Base-by-base conservation (phyloP, 2,113 vertebrate species). In the Callionymus lyra region DNA sequence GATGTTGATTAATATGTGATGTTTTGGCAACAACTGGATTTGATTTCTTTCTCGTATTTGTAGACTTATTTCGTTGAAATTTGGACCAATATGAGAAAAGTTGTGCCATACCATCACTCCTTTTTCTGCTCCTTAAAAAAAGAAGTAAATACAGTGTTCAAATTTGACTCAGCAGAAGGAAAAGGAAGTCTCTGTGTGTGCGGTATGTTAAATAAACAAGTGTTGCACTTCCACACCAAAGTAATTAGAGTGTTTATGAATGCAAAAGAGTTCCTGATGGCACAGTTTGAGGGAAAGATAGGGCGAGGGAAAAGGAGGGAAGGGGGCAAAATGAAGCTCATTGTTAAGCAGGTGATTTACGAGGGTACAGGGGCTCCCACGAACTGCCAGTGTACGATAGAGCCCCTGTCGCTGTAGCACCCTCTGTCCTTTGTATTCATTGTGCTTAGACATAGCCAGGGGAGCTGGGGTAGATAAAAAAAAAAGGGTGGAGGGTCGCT, bases 311-410 rank as follows among this genome's bases (percentile, higher is more conserved):
- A 34, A 35, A 15, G 12, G 16, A 60, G 31, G 48, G 52, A 44
- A 47, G 58, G 63, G 56, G 57, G 51, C 2, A 6, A 41, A 74
- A 74, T 74, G 60, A 63, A 55, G 45, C 62, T 71, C 74, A 83
- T 85, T 87, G 83, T 85, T 85, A 78, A 60, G 47, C 70, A 78
- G 63, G 69, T 87, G 79, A 82, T 83, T 86, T 86, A 82, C 63
- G 50, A 76, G 69, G 63, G 71, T 46, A 49, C 55, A 16, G 65
- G 61, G 69, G 53, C 59, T 73, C 51, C 47, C 12, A 57, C 68
- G 65, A 56, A 17, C 51, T 52, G 34, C 44, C 73, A 77, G 56
- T 49, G 35, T 39, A 46, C 51, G 63, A 77, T 79, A 67, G 72
- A 70, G 71, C 68, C 64, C 53, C 65, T 59, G 67, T 63, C 51